phyloP scores from a whole-genome alignment of 2,888 invertebrate species.

The Asteroscopus sphinx region DNA sequence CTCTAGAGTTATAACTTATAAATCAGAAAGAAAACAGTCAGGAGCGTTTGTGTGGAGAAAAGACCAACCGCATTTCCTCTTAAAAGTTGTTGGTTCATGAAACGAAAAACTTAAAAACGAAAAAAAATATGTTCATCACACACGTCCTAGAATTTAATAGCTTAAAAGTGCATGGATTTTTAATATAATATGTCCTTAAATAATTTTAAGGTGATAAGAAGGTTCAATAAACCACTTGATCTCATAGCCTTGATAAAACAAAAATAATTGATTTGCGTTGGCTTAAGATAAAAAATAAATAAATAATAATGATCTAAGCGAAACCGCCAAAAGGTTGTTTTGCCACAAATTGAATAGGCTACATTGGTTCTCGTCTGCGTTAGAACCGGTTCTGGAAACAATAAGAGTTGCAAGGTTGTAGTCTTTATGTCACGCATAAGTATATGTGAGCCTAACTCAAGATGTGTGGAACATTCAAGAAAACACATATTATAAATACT shows the following conservation, averaged over 20 bases:
- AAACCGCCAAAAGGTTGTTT: constrained; percentile 20
- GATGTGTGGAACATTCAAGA: constrained; percentile 16
- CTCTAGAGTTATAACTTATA: no score
- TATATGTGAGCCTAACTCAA: constrained; percentile 33
- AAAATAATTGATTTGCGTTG: neutral
- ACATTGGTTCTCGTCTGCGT: constrained; percentile 40
- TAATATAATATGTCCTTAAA: neutral
- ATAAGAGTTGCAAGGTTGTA: constrained; percentile 62
- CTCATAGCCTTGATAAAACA: constrained; percentile 12
- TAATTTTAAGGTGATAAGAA: constrained; percentile 2
- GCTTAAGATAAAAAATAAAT: constrained; percentile 7
- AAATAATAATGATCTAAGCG: neutral
- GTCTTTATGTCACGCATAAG: constrained; percentile 34
- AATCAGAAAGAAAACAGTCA: no score
- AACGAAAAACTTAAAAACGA: no score
- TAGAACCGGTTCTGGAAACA: constrained; percentile 64
- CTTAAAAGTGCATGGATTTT: no score
- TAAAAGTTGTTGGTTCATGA: no score
- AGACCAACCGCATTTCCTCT: no score
- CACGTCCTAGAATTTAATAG: no score
- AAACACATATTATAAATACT: no score
- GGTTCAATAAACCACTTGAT: constrained; percentile 22
- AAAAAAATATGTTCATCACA: no score
- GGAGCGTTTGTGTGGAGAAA: no score
- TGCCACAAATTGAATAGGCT: constrained; percentile 27